Evolutionary conservation across 2,888 invertebrate species (phyloP), one percentile per base, ranked within the genome.

Genomic region (Plagiodera versicolora): DNA sequence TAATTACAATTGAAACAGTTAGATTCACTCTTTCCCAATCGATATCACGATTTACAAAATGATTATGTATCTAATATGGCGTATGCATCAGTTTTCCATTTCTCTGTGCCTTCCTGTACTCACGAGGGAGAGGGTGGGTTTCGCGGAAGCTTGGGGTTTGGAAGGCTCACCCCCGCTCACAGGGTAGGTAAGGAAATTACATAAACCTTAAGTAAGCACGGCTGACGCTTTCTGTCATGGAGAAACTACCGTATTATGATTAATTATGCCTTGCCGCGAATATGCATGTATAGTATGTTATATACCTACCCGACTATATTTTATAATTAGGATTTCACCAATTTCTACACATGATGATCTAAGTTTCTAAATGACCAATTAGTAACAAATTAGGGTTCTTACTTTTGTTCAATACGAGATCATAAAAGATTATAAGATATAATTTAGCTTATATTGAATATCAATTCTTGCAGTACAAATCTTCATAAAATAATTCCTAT

Each of bases 131-230:
- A 56, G 61, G 65, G 64, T 58, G 63, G 56, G 58, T 60, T 64
- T 59, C 64, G 66, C 64, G 66, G 45, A 56, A 56, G 49, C 35
- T 46, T 45, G 66, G 60, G 65, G 58, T 57, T 58, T 53, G 54
- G 61, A 58, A 54, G 67, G 66, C 61, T 39, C 32, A 11, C n/a
- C 8, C 8, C 32, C 32, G 52, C 58, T 45, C 55, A 49, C 58
- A 53, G 60, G 61, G 64, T 52, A 63, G 66, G 75, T 74, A 77
- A 79, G 78, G 79, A 79, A 79, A 79, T 79, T 79, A 78, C 78
- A 75, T 75, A 75, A 75, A 76, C 78, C 77, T 79, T 77, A 79
- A 79, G 79, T 78, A 79, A 79, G 76, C 77, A 74, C 73, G 71
- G 74, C 74, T 77, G 78, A 78, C 76, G 75, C 72, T 70, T 67